Percentiles rank a stretch among this genome's conserved stretches.
phyloP scores from a whole-genome alignment of 23 tunicate genomes.

The Diplosoma virens region DNA sequence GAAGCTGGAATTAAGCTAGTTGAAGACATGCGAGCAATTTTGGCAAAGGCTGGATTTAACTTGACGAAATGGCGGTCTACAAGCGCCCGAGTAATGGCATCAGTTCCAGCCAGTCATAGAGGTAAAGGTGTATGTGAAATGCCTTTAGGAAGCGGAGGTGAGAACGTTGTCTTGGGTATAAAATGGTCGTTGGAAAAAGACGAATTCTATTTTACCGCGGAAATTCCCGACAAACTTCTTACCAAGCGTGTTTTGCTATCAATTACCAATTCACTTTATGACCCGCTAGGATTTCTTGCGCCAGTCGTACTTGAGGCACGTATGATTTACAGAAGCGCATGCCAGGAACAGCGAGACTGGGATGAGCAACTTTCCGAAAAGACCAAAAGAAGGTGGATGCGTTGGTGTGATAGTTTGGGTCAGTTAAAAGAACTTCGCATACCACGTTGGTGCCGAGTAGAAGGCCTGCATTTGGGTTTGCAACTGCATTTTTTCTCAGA shows the following conservation, averaged over 20 bases:
- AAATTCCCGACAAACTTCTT: slow-evolving; percentile 1
- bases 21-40: neutral
- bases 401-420: neutral
- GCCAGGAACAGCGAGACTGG: slow-evolving; percentile 4
- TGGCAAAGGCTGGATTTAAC: slow-evolving; percentile 17
- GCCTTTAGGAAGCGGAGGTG: neutral
- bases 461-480: neutral
- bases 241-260: slow-evolving; percentile 29
- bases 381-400: neutral
- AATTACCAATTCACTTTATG: slow-evolving; percentile 7
- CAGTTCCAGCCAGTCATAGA: slow-evolving; percentile 15
- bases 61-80: slow-evolving; percentile 14
- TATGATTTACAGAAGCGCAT: neutral
- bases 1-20: neutral
- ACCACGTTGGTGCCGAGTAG: neutral
- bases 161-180: neutral
- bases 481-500: slow-evolving; percentile 30
- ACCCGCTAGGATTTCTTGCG: slow-evolving; percentile 30
- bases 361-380: slow-evolving; percentile 3
- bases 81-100: neutral
- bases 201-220: neutral
- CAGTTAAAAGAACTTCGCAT: neutral
- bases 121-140: neutral
- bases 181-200: neutral
- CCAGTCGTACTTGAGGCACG: slow-evolving; percentile 23